These are phyloP conservation scores for Passer domesticus DNA, from an alignment of 2,113 vertebrate species.

Conservation along the genomic window DNA sequence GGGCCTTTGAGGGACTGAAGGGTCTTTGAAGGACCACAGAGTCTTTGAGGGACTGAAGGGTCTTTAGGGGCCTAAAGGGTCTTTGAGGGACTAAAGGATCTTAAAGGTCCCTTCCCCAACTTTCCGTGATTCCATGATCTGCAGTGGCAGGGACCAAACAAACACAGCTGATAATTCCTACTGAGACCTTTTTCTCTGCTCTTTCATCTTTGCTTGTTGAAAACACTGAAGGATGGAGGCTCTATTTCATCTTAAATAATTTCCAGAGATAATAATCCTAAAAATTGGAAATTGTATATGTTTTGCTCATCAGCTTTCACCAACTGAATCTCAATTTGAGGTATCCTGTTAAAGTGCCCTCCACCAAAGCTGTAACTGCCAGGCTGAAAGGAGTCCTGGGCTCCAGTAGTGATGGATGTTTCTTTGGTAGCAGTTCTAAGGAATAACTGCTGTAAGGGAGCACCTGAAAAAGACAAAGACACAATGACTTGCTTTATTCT, in stretches of 20 bases:
- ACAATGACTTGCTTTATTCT: not conserved
- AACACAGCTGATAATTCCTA: fast-evolving
- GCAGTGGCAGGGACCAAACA: too few relatives aligned
- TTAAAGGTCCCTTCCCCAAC: too few relatives aligned
- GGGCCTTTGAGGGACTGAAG: too few relatives aligned
- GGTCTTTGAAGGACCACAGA: not conserved
- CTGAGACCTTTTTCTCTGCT: not conserved
- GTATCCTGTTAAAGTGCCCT: not conserved
- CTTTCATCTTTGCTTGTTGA: not conserved
- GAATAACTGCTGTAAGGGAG: not conserved
- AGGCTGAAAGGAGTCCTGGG: not conserved
- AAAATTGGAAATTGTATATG: not conserved
- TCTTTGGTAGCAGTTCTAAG: not conserved
- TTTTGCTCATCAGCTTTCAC: not conserved
- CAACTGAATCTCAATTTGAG: fast-evolving
- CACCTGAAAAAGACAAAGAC: not conserved
- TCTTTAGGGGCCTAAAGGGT: not conserved
- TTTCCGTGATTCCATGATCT: not conserved
- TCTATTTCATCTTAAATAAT: not conserved
- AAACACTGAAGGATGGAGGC: not conserved
- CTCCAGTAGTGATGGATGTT: not conserved
- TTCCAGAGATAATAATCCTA: not conserved
- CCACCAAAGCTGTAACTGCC: not conserved
- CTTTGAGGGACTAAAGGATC: not conserved
- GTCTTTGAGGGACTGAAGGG: too few relatives aligned